These are phyloP conservation scores for Zingel zingel DNA, from an alignment of 2,113 vertebrate genomes.

Conservation along the genomic window DNA sequence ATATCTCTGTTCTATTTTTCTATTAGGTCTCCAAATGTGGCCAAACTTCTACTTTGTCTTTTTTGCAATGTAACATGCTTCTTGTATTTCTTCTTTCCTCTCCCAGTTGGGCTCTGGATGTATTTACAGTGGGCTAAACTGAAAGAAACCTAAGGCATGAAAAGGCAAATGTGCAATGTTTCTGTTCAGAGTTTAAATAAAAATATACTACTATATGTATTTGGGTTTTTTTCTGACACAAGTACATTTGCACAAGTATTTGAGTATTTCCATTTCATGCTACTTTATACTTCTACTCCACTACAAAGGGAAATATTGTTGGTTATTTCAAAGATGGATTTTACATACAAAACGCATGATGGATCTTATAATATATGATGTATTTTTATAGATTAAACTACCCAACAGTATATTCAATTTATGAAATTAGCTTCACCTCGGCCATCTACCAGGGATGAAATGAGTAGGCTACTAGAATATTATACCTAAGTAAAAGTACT, in stretches of 20 bases:
- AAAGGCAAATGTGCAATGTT: constrained; percentile 82
- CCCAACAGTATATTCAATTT: not conserved
- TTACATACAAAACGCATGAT: not conserved
- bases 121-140: constrained; percentile 61
- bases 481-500: no score
- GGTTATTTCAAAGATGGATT: not conserved
- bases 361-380: not conserved
- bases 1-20: constrained; percentile 79
- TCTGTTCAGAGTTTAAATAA: constrained; percentile 83
- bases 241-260: not conserved
- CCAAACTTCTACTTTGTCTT: constrained; percentile 57
- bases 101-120: constrained; percentile 64
- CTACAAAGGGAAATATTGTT: not conserved
- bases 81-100: constrained; percentile 71
- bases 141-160: constrained; percentile 81
- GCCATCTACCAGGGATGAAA: not conserved
- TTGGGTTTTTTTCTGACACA: constrained; percentile 26
- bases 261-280: not conserved
- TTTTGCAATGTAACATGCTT: constrained; percentile 68
- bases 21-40: constrained; percentile 69
- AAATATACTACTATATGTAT: constrained; percentile 74
- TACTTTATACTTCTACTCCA: not conserved
- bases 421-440: not conserved
- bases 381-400: not conserved
- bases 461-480: not conserved